These are phyloP conservation scores for Aplodontia rufa DNA, from an alignment of 2,113 vertebrate species.

Conservation along the genomic window DNA sequence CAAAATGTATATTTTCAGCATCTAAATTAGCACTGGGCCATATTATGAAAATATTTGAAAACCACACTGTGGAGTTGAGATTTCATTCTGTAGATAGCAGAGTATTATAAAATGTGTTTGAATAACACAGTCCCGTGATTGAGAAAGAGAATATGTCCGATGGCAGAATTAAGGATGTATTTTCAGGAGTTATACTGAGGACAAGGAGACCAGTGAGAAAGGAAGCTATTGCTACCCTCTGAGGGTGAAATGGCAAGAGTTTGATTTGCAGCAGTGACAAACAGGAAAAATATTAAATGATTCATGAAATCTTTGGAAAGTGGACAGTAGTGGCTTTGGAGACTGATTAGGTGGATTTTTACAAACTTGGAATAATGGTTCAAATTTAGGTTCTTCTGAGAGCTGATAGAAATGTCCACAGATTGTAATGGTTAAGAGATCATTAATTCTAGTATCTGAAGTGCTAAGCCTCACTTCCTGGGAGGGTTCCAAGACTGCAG, in stretches of 20 bases:
- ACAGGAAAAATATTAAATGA: neutral
- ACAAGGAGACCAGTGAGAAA: neutral
- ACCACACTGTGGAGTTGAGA: neutral
- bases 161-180: neutral
- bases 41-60: neutral
- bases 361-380: neutral
- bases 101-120: neutral
- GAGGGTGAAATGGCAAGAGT: neutral
- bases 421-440: neutral
- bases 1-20: neutral
- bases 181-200: neutral
- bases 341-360: neutral
- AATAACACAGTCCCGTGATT: neutral
- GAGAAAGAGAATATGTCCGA: neutral
- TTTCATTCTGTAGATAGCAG: neutral
- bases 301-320: neutral
- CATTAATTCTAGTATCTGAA: neutral
- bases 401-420: neutral
- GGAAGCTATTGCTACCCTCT: neutral
- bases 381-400: neutral
- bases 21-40: neutral
- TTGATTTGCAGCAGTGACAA: neutral
- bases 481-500: neutral
- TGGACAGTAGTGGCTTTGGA: neutral
- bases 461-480: neutral